Base-by-base conservation (phyloP, 2,113 vertebrate genomes). In the Acinonyx jubatus region DNA sequence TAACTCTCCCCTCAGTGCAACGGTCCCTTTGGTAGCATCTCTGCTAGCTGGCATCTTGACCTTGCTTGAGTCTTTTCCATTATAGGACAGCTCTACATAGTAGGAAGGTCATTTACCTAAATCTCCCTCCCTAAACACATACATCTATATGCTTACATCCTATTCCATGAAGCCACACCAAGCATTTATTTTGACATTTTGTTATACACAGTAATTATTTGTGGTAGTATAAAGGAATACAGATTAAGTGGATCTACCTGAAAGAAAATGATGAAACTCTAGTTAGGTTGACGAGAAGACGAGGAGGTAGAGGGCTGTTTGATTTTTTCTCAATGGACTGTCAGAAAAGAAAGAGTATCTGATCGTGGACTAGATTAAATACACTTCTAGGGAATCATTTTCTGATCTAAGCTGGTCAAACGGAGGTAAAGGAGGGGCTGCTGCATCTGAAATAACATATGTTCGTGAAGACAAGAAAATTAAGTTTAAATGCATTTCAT, bases 301-400 rank as follows among this genome's bases (percentile, higher is more conserved):
- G 86, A 88, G 25, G 55, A 83, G 5, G 13, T 52, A 55, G 81
- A 36, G 29, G 45, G 57, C 71, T 82, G 6, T 63, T n/a, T 8
- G 69, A 38, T 89, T 86, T 94, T 90, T 79, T 93, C 33, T 92
- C 57, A 50, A 0, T 86, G n/a, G 41, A 31, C 2, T 66, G 61
- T 15, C 63, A 88, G 81, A 94, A 36, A 89, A 78, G 65, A 88
- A 97, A 91, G 52, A 61, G 16, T 91, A 36, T 69, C 55, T 82
- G 65, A 74, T 61, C 66, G 25, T 29, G 36, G 45, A 31, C 38
- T 55, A 85, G 15, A 63, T 88, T 84, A 89, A 81, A 48, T 50
- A 45, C 73, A 88, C 19, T 38, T 69, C 27, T n/a, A 71, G 92
- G 52, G 19, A 41, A 83, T 84, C 18, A 45, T 36, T 73, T 80